Conservation (phyloP, 1,140 invertebrate species). For the Probaryconus sp. region DNA sequence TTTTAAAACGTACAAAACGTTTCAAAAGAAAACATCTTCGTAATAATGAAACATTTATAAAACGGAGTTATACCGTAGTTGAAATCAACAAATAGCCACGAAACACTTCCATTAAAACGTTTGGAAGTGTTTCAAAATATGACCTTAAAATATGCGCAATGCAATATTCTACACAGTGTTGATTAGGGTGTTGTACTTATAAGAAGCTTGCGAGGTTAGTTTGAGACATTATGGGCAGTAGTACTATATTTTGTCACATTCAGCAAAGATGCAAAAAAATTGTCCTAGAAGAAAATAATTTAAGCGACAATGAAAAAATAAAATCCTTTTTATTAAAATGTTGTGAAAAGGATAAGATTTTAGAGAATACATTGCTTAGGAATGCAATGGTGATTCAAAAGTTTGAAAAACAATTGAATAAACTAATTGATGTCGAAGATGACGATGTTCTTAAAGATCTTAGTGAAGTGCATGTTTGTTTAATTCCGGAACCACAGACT, state of each 20-base stretch:
- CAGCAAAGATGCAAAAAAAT: not conserved
- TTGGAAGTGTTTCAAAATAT: not conserved
- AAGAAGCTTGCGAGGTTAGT: not conserved
- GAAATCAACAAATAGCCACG: too few species aligned
- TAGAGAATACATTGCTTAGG: not conserved
- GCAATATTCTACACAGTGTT: not conserved
- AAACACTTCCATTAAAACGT: not conserved
- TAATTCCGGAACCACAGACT: not conserved
- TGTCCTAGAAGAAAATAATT: not conserved
- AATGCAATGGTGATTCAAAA: not conserved
- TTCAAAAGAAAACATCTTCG: constrained; percentile 1
- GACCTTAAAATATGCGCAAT: not conserved
- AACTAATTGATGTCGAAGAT: not conserved
- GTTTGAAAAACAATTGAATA: not conserved
- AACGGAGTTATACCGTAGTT: not conserved
- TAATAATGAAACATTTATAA: not conserved
- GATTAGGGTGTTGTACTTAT: too few species aligned
- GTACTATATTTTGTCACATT: not conserved
- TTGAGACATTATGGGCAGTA: not conserved
- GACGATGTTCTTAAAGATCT: not conserved
- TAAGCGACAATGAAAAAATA: not conserved
- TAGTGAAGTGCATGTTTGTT: not conserved
- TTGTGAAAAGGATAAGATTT: not conserved
- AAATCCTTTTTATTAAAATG: not conserved
- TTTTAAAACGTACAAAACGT: constrained; percentile 1